These are phyloP conservation scores for Oreochromis mossambicus DNA, from an alignment of 2,797 vertebrate genomes.

Conservation along the genomic window DNA sequence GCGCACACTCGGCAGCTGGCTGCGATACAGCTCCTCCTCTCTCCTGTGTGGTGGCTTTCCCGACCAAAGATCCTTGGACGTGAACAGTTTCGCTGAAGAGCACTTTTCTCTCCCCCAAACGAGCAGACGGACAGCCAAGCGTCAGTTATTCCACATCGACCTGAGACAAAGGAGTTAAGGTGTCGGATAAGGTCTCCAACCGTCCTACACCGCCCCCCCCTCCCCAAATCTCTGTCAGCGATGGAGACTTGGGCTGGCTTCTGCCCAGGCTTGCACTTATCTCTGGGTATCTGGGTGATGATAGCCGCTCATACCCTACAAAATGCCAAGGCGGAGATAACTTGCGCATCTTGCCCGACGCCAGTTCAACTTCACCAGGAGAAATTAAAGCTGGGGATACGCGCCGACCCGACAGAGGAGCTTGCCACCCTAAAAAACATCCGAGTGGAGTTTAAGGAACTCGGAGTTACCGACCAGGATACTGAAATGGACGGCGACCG, in stretches of 20 bases:
- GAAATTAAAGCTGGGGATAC: constrained; percentile 68
- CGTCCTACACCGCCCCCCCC: constrained; percentile 26
- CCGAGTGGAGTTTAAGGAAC: constrained; percentile 50
- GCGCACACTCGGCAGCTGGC: constrained; percentile 68
- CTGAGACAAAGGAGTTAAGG: constrained; percentile 52
- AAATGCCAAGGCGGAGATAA: constrained; percentile 81
- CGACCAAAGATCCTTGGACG: constrained; percentile 78
- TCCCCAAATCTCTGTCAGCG: constrained; percentile 62
- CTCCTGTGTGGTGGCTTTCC: constrained; percentile 60
- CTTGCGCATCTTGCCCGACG: constrained; percentile 76
- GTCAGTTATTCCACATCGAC: constrained; percentile 61
- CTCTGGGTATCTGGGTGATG: constrained; percentile 78
- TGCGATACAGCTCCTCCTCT: constrained; percentile 73
- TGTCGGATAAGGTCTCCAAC: constrained; percentile 41
- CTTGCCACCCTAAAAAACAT: constrained; percentile 37
- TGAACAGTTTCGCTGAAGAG: constrained; percentile 89
- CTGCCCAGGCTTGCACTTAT: constrained; percentile 63
- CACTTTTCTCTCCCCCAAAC: constrained; percentile 70
- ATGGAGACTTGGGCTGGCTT: constrained; percentile 79
- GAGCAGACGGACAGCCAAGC: constrained; percentile 40
- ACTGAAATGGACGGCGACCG: constrained; percentile 30
- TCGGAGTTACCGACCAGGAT: constrained; percentile 35
- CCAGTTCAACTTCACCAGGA: constrained; percentile 65
- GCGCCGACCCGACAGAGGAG: constrained; percentile 34
- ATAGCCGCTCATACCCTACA: constrained; percentile 71